phyloP scores from a whole-genome alignment of 1,140 invertebrate species.

The Muscidifurax raptorellus region DNA sequence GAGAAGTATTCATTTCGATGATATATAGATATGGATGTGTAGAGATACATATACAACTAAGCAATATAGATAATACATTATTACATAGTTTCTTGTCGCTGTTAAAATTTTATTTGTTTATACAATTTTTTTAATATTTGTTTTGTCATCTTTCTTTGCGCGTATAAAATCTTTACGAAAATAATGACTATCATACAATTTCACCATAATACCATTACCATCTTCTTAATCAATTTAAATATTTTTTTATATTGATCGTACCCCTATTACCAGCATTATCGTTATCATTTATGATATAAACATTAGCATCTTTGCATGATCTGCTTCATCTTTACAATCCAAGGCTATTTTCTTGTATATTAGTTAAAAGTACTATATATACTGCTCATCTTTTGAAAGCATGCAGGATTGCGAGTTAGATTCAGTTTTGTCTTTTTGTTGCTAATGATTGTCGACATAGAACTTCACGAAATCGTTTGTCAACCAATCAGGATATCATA shows the following conservation, averaged over 20 bases:
- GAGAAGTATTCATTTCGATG: neutral
- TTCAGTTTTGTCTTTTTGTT: constrained; percentile 5
- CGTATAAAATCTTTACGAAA: constrained; percentile 68
- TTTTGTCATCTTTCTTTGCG: constrained; percentile 41
- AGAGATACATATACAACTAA: constrained; percentile 22
- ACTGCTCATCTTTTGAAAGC: constrained; percentile 24
- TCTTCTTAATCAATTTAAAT: constrained; percentile 26
- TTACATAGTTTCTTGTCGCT: constrained; percentile 23
- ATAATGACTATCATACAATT: constrained; percentile 65
- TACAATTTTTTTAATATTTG: constrained; percentile 45
- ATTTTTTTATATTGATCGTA: neutral
- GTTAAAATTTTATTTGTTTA: constrained; percentile 31
- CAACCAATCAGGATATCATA: neutral
- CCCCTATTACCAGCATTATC: neutral
- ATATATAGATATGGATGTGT: constrained; percentile 15
- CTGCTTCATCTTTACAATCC: constrained; percentile 15
- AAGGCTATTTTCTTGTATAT: constrained; percentile 21
- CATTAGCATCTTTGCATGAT: neutral
- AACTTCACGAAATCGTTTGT: neutral
- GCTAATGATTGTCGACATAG: constrained; percentile 42
- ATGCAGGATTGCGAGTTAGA: constrained; percentile 18
- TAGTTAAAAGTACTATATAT: constrained; percentile 17
- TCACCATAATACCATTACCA: constrained; percentile 48
- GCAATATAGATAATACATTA: constrained; percentile 22
- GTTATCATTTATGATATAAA: neutral